Conservation (phyloP, 2,113 vertebrate genomes). For the Ptilonorhynchus violaceus region DNA sequence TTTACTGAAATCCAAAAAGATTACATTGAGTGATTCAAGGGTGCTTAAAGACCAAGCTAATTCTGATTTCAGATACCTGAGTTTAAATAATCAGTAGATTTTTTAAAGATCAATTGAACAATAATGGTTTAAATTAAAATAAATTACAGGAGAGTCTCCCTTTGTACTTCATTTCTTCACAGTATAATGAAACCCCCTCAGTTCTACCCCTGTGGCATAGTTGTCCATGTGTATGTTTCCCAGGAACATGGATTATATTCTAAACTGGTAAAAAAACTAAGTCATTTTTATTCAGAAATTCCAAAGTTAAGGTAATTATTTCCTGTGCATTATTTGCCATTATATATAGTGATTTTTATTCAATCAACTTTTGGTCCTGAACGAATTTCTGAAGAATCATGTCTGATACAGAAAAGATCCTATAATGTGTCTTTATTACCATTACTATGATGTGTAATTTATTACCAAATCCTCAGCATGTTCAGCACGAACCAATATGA, state of each 20-base stretch:
- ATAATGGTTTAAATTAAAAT: background rate
- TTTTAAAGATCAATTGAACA: background rate
- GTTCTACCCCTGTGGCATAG: background rate
- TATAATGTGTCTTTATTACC: background rate
- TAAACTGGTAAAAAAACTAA: background rate
- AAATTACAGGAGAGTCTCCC: background rate
- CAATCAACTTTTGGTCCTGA: background rate
- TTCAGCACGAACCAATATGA: background rate
- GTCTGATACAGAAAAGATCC: background rate
- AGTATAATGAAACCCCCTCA: background rate
- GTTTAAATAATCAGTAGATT: background rate
- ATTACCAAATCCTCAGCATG: background rate
- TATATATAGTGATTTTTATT: background rate
- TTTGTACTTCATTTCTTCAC: background rate
- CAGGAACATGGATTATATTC: background rate
- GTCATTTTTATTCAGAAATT: background rate
- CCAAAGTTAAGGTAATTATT: background rate
- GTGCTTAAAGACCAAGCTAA: background rate
- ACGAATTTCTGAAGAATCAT: background rate
- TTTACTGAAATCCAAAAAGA: background rate
- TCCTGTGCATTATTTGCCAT: background rate
- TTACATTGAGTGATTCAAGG: background rate
- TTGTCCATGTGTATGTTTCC: background rate
- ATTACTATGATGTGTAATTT: too few relatives aligned
- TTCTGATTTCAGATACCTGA: background rate